Percentiles rank a stretch among this genome's conserved stretches.
phyloP scores from a whole-genome alignment of 2,113 vertebrate species.

The Dipodomys merriami region DNA sequence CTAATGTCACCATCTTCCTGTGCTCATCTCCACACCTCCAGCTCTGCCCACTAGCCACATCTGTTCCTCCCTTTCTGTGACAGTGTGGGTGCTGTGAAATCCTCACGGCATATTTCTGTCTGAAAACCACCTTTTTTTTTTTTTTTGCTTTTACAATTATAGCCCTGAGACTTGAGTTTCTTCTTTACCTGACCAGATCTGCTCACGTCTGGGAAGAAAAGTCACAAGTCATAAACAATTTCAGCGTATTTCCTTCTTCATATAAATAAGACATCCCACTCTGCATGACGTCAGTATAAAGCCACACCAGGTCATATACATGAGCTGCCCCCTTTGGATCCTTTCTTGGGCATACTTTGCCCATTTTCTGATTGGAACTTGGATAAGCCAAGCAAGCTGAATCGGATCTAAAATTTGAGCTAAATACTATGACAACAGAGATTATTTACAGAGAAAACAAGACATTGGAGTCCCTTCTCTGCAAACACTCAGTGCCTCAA shows the following conservation, averaged over 20 bases:
- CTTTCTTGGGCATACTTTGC: neutral
- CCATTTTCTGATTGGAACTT: conserved; percentile 38
- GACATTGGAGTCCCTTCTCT: conserved; percentile 52
- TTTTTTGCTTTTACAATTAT: conserved; percentile 48
- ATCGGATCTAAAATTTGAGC: conserved; percentile 17
- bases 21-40: neutral
- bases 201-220: conserved; percentile 13
- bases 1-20: conserved; percentile 60
- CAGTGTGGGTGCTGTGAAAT: conserved; percentile 41
- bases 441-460: conserved; percentile 51
- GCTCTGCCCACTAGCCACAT: conserved; percentile 29
- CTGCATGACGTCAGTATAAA: neutral
- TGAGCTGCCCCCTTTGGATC: conserved; percentile 2
- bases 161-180: conserved; percentile 59
- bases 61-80: conserved; percentile 8
- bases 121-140: neutral
- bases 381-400: conserved; percentile 33
- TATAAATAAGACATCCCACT: neutral
- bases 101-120: neutral
- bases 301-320: neutral
- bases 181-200: conserved; percentile 1
- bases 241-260: neutral
- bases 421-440: conserved; percentile 30
- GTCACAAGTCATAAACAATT: neutral
- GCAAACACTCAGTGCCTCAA: conserved; percentile 59